Evolutionary conservation across 2,797 vertebrate species (phyloP).

Genomic region (Poeciliopsis turneri): DNA sequence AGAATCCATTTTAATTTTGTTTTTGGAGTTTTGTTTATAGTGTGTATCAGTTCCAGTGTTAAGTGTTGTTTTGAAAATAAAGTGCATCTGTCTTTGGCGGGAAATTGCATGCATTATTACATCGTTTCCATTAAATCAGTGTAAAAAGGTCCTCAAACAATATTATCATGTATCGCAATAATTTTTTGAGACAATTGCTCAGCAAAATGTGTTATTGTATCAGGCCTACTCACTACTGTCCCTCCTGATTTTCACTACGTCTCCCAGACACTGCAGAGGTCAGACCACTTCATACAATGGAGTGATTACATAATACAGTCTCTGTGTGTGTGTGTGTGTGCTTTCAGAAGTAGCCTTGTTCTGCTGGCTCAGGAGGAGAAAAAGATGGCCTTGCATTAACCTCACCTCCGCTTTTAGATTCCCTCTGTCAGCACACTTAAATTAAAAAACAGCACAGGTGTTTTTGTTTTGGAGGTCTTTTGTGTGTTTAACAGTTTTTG

Average conservation of each 20-base stretch:
- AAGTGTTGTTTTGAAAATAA: no score
- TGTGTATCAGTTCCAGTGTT: no score
- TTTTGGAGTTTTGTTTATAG: no score
- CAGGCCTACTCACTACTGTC: conserved; percentile 16
- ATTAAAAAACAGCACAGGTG: background rate
- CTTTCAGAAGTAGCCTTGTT: conserved; percentile 36
- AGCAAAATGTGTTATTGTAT: no score
- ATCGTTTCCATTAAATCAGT: no score
- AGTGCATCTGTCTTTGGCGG: no score
- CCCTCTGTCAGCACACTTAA: conserved; percentile 58
- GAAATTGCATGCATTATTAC: no score
- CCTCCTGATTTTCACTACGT: conserved; percentile 52
- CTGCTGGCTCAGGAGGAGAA: conserved; percentile 72
- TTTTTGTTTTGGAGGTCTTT: background rate
- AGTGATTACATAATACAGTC: conserved; percentile 55
- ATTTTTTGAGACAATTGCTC: no score
- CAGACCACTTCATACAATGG: conserved; percentile 52
- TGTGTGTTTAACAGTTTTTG: background rate
- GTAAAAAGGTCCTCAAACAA: no score
- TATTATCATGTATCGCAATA: no score
- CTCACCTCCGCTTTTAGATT: conserved; percentile 65
- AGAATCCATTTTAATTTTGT: no score
- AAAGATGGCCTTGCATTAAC: conserved; percentile 72
- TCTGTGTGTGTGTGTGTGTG: conserved; percentile 18
- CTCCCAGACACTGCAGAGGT: conserved; percentile 48